Evolutionary conservation across 2,888 invertebrate genomes (phyloP), one percentile per base, ranked within the genome.

Genomic region (Agrypnus murinus): DNA sequence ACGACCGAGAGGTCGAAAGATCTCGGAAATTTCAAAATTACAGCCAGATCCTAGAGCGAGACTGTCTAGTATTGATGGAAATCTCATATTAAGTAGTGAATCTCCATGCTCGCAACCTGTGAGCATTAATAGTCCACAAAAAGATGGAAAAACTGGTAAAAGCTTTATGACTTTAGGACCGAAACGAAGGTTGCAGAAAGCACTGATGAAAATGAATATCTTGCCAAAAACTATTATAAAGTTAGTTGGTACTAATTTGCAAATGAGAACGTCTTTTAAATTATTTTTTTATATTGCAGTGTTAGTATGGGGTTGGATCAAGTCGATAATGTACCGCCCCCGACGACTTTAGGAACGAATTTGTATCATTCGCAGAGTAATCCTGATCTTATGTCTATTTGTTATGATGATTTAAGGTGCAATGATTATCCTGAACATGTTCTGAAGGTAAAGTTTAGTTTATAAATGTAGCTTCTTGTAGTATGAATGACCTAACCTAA

Each of bases 371-470:
- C 95, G 25, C 95, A 94, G 81, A 95, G 95, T 81, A 96, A 96
- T 87, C 96, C 96, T 8, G 96, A 96, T 85, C 87, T 96, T 75
- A 93, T 93, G 85, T 92, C 92, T 65, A 89, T 92, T 43, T 93
- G 93, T 82, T 95, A 94, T 85, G 95, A 95, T 82, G 95, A 95
- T 80, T 87, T 91, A 58, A 89, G 93, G 77, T 90, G 92, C 62
- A 89, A 93, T 10, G 96, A 96, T 85, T 95, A 93, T 85, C 98
- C 98, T 2, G 98, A 99, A 85, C 98, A 99, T 87, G 99, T 99
- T 34, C 89, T 99, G 53, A 99, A 99, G 88, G 85, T 85, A 78
- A 76, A n/a, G n/a, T 32, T 57, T 43, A 43, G 12, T n/a, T 6
- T 8, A n/a, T 43, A 8, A 43, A n/a, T 43, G n/a, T 43, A n/a